phyloP scores from a whole-genome alignment of 2,888 invertebrate genomes.

The Parnassius mnemosyne region DNA sequence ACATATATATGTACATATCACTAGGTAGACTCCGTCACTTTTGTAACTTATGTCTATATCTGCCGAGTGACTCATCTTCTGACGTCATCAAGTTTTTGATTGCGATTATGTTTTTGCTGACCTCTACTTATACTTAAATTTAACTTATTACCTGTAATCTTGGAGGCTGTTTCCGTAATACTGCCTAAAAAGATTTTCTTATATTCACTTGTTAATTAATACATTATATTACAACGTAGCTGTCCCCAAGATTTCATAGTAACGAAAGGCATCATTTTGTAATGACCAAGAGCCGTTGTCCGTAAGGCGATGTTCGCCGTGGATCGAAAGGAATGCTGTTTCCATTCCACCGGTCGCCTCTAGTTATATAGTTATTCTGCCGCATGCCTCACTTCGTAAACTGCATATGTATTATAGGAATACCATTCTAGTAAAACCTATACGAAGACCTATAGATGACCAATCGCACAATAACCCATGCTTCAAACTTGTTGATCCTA shows the following conservation, averaged over 20 bases:
- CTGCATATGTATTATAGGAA: constrained; percentile 31
- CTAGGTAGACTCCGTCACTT: constrained; percentile 9
- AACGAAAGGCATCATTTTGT: constrained; percentile 6
- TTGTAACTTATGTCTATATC: constrained; percentile 7
- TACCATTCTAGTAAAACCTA: not conserved
- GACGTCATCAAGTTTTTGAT: constrained; percentile 15
- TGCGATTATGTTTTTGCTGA: constrained; percentile 7
- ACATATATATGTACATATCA: constrained; percentile 7
- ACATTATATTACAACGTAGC: too few relatives aligned
- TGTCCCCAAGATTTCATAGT: not conserved
- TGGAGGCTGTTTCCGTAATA: not conserved
- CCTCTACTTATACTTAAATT: constrained; percentile 2
- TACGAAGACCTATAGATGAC: too few relatives aligned
- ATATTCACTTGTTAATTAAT: too few relatives aligned
- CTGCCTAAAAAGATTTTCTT: not conserved
- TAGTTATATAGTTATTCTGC: constrained; percentile 42
- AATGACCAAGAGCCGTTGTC: constrained; percentile 57
- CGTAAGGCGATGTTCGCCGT: constrained; percentile 42
- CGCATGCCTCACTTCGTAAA: constrained; percentile 44
- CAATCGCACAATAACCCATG: too few relatives aligned
- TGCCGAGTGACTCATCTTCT: constrained; percentile 14
- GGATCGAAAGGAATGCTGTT: constrained; percentile 65
- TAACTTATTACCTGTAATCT: constrained; percentile 1
- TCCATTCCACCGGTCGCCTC: constrained; percentile 50
- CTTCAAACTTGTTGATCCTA: too few relatives aligned